Evolutionary conservation across 2,888 invertebrate species (phyloP), one percentile per base, ranked within the genome.

Genomic region (Drosophila buzzatii): DNA sequence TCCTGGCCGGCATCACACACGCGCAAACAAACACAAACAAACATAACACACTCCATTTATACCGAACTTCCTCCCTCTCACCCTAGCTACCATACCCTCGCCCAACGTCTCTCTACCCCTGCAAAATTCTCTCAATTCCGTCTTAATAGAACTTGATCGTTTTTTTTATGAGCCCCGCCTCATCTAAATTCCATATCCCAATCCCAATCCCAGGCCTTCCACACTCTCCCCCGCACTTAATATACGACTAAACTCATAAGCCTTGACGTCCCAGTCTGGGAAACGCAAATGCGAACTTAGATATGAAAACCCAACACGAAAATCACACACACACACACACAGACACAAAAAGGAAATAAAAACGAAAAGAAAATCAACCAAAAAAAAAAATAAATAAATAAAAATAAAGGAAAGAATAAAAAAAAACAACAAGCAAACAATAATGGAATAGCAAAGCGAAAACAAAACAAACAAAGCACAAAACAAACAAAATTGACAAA

Each of bases 401-500:
- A 6, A 27, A 27, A 27, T 27, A 27, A 27, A 27, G 27, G 27
- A 27, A 27, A 27, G 27, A 27, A 27, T 27, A 27, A 33, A 10
- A n/a, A 20, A 23, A 16, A 23, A 23, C n/a, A 52, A 7, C 8
- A 18, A 27, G 45, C 45, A 61, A 52, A 51, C 33, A 18, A 33
- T 33, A 51, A 51, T 10, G 16, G 8, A 35, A 53, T 14, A 37
- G 18, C 35, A 31, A 53, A 45, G 59, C 31, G 37, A 23, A 14
- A 37, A 45, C 1, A 31, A 37, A 37, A 44, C 5, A 49, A 18
- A 61, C 44, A 44, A 44, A 44, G 44, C 44, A 33, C 60, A 62
- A 55, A 55, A 27, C 55, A 55, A 55, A 45, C 41, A 33, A 27
- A 27, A 45, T 37, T 59, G 35, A 39, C 61, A 70, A 70, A 66